Percentiles rank a stretch among this genome's conserved stretches.
phyloP scores from a whole-genome alignment of 2,888 invertebrate genomes.

The Zeuzera pyrina region DNA sequence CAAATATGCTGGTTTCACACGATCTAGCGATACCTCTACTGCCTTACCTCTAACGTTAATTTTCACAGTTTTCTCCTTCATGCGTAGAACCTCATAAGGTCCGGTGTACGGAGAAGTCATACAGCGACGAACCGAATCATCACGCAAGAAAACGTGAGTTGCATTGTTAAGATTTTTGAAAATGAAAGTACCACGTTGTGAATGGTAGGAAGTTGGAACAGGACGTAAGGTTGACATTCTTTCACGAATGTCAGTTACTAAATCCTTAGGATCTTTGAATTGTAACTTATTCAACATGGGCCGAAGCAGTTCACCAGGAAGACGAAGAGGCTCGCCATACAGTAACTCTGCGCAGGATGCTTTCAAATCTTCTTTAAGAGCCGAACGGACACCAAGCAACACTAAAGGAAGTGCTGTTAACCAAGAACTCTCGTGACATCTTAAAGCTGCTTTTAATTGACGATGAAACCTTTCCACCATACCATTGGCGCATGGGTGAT shows the following conservation, averaged over 20 bases:
- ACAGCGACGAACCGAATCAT: constrained; percentile 9
- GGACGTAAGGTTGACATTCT: constrained; percentile 6
- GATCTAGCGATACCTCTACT: background rate
- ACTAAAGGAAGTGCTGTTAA: constrained; percentile 10
- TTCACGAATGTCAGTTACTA: background rate
- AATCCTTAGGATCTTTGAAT: no score
- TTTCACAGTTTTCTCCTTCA: constrained; percentile 8
- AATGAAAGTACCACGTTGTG: constrained; percentile 1
- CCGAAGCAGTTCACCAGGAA: background rate
- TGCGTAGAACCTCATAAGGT: constrained; percentile 4
- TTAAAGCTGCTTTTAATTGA: constrained; percentile 16
- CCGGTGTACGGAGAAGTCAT: constrained; percentile 12
- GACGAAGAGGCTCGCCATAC: constrained; percentile 13
- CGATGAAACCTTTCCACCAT: constrained; percentile 15
- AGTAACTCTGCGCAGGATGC: constrained; percentile 11
- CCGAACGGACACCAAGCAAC: constrained; percentile 14
- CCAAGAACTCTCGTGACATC: constrained; percentile 13
- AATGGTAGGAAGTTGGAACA: constrained; percentile 4
- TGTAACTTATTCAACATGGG: no score
- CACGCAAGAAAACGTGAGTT: constrained; percentile 7
- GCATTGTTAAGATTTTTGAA: constrained; percentile 7
- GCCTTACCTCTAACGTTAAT: constrained; percentile 5
- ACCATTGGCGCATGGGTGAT: constrained; percentile 13
- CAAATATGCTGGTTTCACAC: no score
- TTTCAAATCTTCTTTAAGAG: constrained; percentile 14